These are phyloP conservation scores for Idaea biselata DNA, from an alignment of 2,888 invertebrate genomes.

Conservation along the genomic window DNA sequence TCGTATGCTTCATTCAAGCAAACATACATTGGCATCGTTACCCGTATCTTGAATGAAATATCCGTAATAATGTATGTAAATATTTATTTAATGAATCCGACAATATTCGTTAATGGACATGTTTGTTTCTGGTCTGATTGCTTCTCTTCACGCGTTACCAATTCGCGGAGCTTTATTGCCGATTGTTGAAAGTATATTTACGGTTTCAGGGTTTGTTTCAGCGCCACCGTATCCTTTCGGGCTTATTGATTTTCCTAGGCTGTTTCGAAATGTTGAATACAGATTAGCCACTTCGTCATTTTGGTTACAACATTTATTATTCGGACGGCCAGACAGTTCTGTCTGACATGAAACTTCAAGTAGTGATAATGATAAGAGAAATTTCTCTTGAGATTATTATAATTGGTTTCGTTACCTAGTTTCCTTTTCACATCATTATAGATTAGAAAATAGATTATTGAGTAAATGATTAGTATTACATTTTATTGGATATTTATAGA, in stretches of 20 bases:
- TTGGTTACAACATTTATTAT: constrained; percentile 44
- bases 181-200: constrained; percentile 20
- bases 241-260: constrained; percentile 18
- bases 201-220: neutral
- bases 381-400: neutral
- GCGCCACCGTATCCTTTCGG: constrained; percentile 6
- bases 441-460: neutral
- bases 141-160: constrained; percentile 24
- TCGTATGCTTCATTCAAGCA: neutral
- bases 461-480: neutral
- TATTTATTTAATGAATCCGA: constrained; percentile 24
- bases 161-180: constrained; percentile 19
- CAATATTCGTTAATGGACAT: constrained; percentile 13
- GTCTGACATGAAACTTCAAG: constrained; percentile 14
- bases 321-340: constrained; percentile 26
- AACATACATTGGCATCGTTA: constrained; percentile 9
- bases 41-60: neutral
- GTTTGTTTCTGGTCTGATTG: constrained; percentile 28
- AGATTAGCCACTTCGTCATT: constrained; percentile 40
- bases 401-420: neutral
- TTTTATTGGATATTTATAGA: neutral
- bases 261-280: constrained; percentile 14
- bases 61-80: constrained; percentile 11
- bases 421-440: neutral
- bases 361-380: neutral